Base-by-base conservation (phyloP, 2,797 vertebrate genomes). In the Pangasius djambal region DNA sequence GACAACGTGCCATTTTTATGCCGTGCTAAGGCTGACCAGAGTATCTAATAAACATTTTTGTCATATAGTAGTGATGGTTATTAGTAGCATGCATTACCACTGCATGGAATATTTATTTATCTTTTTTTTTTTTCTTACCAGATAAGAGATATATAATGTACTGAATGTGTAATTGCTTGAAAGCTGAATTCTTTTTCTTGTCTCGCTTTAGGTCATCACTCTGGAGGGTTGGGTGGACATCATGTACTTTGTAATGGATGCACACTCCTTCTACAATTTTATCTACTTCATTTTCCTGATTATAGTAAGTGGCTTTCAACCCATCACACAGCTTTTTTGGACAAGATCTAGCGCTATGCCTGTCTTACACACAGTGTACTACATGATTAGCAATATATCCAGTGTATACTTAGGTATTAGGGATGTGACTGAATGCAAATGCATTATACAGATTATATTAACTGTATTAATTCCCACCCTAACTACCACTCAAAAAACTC, bases 171-270 rank as follows among this genome's bases (percentile, higher is more conserved):
- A 25, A 37, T 40, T 77, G 50, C 31, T 20, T 63, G 13, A 88
- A 28, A 84, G 12, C 59, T 55, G 59, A 57, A 15, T 13, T 69
- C 48, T 75, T 88, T 79, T 52, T 83, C 52, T 85, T 83, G 40
- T 87, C 75, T 88, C 89, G 69, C 61, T 93, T 84, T 93, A 99
- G 98, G 98, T 99, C 94, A 99, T 99, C 94, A 99, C 98, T 0
- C 95, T 99, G 94, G 98, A 99, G 94, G 98, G 98, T 92, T 99
- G 98, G 98, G 98, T 99, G 92, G 98, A 99, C 94, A 99, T 99
- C 94, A 99, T 99, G 98, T 99, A 99, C 96, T 99, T 99, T 92
- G 98, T 99, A 92, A 99, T 99, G 98, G 98, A 99, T 82, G 97
- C 98, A 88, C 98, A 99, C 92, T 99, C 98, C 89, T 99, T 99